These are phyloP conservation scores for Salarias fasciatus DNA, from an alignment of 2,797 vertebrate species.

Conservation along the genomic window DNA sequence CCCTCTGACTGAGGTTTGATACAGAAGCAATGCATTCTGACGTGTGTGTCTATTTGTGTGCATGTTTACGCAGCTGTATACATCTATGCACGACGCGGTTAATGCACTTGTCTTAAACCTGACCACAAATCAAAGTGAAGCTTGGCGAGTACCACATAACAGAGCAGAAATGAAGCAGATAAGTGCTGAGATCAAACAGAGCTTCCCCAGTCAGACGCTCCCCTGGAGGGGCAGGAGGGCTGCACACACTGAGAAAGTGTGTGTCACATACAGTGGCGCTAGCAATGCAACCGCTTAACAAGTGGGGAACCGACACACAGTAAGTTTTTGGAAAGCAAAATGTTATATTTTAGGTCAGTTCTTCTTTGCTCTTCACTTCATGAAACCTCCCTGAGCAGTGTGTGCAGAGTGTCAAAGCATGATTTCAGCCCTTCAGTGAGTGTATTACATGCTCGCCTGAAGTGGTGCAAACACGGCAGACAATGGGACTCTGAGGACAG, in stretches of 20 bases:
- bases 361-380: conserved; percentile 6
- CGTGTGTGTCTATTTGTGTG: conserved; percentile 37
- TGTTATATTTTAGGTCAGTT: conserved; percentile 29
- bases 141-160: conserved; percentile 73
- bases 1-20: conserved; percentile 56
- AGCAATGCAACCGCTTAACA: conserved; percentile 45
- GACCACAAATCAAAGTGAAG: conserved; percentile 81
- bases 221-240: conserved; percentile 38
- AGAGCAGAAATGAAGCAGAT: conserved; percentile 71
- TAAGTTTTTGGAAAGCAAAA: conserved; percentile 41
- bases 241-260: conserved; percentile 24
- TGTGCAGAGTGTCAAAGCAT: conserved; percentile 4
- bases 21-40: conserved; percentile 58
- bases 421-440: conserved; percentile 13
- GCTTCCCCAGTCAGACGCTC: conserved; percentile 42
- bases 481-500: conserved; percentile 65
- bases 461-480: conserved; percentile 46
- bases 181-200: conserved; percentile 71
- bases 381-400: conserved; percentile 14
- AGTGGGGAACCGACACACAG: conserved; percentile 55
- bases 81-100: conserved; percentile 65
- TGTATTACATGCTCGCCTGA: conserved; percentile 30
- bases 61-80: conserved; percentile 52
- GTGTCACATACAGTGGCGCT: conserved; percentile 52
- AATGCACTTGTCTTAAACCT: conserved; percentile 69